Conservation (phyloP, 2,113 vertebrate species). For the Notarius quadriscutis region DNA sequence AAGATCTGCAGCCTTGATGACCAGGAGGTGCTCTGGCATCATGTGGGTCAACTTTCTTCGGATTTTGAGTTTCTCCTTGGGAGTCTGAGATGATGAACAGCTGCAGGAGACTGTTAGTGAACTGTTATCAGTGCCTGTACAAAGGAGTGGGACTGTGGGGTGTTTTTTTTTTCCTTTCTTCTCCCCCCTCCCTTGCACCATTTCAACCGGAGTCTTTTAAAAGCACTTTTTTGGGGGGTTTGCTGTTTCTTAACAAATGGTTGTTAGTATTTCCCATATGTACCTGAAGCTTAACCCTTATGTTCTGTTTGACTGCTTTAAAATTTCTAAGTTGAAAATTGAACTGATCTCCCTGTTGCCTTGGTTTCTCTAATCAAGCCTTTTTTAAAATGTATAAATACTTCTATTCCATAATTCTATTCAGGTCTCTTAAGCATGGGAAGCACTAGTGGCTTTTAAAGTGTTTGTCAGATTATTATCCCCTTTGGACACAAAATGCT, state of each 20-base stretch:
- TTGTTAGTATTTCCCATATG: not conserved
- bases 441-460: not conserved
- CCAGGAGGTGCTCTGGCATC: not conserved
- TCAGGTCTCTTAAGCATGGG: not conserved
- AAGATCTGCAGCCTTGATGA: conserved; percentile 12
- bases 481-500: too few relatives aligned
- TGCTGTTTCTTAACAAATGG: not conserved
- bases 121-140: conserved; percentile 39
- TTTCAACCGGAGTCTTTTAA: conserved; percentile 34
- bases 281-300: conserved; percentile 14
- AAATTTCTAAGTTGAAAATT: not conserved
- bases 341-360: not conserved
- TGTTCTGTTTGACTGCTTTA: conserved; percentile 12
- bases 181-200: not conserved
- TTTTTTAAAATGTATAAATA: not conserved
- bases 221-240: not conserved
- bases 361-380: not conserved
- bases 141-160: conserved; percentile 20
- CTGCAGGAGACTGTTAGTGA: conserved; percentile 7
- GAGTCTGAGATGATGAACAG: not conserved
- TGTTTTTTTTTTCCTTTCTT: not conserved
- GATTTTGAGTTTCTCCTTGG: not conserved
- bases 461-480: not conserved
- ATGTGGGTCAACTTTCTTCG: not conserved
- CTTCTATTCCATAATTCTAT: not conserved